Base-by-base conservation (phyloP, 2,888 invertebrate genomes). In the Argyresthia goedartella region DNA sequence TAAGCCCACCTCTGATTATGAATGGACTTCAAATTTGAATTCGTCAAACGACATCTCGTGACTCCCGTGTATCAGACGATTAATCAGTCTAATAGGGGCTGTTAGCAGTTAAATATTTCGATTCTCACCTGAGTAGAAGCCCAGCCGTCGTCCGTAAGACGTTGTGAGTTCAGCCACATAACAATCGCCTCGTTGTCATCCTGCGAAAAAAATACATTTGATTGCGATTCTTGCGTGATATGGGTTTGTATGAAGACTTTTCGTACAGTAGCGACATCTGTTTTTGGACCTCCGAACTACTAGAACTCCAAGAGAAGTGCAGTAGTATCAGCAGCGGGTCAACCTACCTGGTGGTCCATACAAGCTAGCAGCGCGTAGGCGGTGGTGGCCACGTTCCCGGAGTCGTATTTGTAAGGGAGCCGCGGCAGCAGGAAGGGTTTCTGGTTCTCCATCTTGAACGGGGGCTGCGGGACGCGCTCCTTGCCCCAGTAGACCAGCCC, bases 311-410 rank as follows among this genome's bases (percentile, higher is more conserved):
- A n/a, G n/a, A n/a, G 25, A 25, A 25, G 25, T 25, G 25, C 25
- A 4, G 3, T 25, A n/a, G 25, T 25, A 25, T 4, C 25, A 25
- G 6, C 3, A 25, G 6, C 6, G 3, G 25, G 25, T 25, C 6
- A 25, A 25, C 25, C 3, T 6, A 25, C 25, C 25, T 25, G 48
- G 14, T 95, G 89, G 35, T 93, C 93, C 56, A 95, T 95, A 69
- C 96, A 95, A 0, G 96, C 93, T 62, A 98, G 84, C 49, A 98
- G 81, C 0, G 95, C 98, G 72, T 97, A 98, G 0, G 97, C 94
- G 0, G 98, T 98, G 0, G 97, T 92, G 67, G 97, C 97, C 47
- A 98, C 93, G 73, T 97, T 98, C 69, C 94, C 92, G 0, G 95
- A 91, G 81, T 98, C 98, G 71, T 92, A 95, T 61, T 91, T 91